These are phyloP conservation scores for Protophormia terraenovae DNA, from an alignment of 2,888 invertebrate genomes.

Conservation along the genomic window DNA sequence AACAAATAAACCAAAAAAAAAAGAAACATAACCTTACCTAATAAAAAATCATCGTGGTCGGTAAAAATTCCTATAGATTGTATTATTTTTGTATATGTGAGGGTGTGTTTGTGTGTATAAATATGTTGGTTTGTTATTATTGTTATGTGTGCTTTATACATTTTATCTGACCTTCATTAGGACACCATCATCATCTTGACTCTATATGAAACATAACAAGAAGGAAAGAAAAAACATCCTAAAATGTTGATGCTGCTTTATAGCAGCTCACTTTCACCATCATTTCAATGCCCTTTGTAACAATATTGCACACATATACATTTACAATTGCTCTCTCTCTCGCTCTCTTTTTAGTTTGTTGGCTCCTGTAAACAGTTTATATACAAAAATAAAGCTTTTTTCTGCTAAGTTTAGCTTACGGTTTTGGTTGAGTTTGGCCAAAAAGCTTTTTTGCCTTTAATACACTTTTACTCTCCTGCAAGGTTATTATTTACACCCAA, in stretches of 20 bases:
- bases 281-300: conserved; percentile 12
- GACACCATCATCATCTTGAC: conserved; percentile 62
- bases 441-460: not conserved
- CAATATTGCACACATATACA: not conserved
- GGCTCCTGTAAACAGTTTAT: not conserved
- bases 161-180: conserved; percentile 67
- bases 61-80: conserved; percentile 27
- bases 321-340: not conserved
- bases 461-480: conserved; percentile 17
- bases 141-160: conserved; percentile 28
- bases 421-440: too few relatives aligned
- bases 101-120: conserved; percentile 17
- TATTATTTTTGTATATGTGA: not conserved
- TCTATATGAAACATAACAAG: conserved; percentile 33
- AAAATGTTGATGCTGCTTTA: not conserved
- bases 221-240: conserved; percentile 37
- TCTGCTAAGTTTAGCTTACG: not conserved
- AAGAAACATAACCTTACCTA: conserved; percentile 58
- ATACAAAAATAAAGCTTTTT: conserved; percentile 18
- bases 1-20: not conserved
- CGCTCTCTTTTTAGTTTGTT: not conserved
- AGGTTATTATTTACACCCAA: conserved; percentile 48
- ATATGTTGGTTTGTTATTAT: conserved; percentile 38
- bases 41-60: conserved; percentile 47
- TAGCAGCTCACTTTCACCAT: conserved; percentile 14